Evolutionary conservation across 2,113 vertebrate genomes (phyloP).

Genomic region (Notechis scutatus): DNA sequence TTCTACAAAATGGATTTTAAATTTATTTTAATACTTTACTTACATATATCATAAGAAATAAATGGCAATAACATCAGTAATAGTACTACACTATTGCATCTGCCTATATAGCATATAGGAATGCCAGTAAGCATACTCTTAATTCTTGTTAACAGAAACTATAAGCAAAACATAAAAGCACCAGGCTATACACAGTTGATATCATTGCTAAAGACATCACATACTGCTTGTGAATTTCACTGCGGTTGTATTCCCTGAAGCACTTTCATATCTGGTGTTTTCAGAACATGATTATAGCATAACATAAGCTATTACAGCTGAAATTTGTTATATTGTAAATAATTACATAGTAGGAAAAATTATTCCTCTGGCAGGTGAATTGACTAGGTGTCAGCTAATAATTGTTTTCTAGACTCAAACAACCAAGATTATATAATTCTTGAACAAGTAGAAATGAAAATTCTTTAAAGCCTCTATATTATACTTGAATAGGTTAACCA

Average conservation of each 20-base stretch:
- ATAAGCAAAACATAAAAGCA: background rate
- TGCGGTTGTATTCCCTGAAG: constrained; percentile 21
- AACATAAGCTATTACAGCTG: constrained; percentile 25
- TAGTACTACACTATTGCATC: background rate
- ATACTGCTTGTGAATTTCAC: constrained; percentile 22
- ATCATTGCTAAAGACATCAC: constrained; percentile 3
- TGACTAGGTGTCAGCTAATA: constrained; percentile 25
- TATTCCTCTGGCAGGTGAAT: constrained; percentile 23
- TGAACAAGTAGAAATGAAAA: constrained; percentile 22
- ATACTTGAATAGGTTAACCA: constrained; percentile 10
- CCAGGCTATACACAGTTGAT: background rate
- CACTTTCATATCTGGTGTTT: constrained; percentile 28
- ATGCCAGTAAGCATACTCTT: background rate
- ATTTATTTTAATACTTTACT: background rate
- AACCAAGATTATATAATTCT: constrained; percentile 23
- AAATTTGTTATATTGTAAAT: constrained; percentile 29
- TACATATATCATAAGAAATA: background rate
- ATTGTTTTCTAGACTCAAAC: constrained; percentile 22
- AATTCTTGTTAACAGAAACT: background rate
- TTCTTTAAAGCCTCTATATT: constrained; percentile 12
- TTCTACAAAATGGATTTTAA: background rate
- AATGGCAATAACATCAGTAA: background rate
- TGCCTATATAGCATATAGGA: background rate
- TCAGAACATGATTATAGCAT: constrained; percentile 22
- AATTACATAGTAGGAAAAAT: constrained; percentile 28